These are phyloP conservation scores for Prionace glauca DNA, from an alignment of 2,797 vertebrate genomes.

Conservation along the genomic window DNA sequence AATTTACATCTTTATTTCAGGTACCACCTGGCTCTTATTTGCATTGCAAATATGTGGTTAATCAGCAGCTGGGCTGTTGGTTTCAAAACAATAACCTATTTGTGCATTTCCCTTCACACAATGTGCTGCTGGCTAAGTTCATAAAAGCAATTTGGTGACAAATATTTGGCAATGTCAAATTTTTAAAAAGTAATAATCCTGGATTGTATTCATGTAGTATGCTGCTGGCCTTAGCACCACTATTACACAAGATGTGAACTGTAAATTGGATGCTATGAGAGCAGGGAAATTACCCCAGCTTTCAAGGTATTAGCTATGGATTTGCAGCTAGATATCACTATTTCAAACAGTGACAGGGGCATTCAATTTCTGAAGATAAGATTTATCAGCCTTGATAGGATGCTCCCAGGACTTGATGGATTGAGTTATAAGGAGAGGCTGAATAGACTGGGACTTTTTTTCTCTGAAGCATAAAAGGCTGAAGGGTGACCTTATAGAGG, in stretches of 20 bases:
- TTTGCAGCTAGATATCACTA: not conserved
- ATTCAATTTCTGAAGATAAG: not conserved
- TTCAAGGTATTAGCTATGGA: not conserved
- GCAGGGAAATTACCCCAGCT: not conserved
- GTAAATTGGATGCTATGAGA: not conserved
- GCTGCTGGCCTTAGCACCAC: not conserved
- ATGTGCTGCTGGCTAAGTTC: not conserved
- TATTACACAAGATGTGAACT: not conserved
- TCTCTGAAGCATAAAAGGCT: no score
- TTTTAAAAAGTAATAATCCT: not conserved
- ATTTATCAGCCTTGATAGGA: not conserved
- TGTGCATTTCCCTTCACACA: constrained; percentile 11
- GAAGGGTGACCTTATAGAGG: no score
- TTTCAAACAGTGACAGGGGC: not conserved
- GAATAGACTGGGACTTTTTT: no score
- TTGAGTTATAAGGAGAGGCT: no score
- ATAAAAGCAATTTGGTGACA: not conserved
- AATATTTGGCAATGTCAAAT: not conserved
- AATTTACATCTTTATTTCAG: not conserved
- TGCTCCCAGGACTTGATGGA: no score
- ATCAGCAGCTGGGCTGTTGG: not conserved
- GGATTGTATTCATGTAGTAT: not conserved
- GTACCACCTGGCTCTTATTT: not conserved
- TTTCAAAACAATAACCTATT: not conserved
- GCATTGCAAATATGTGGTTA: not conserved